Conservation (phyloP, 2,113 vertebrate species). For the Brienomyrus brachyistius region DNA sequence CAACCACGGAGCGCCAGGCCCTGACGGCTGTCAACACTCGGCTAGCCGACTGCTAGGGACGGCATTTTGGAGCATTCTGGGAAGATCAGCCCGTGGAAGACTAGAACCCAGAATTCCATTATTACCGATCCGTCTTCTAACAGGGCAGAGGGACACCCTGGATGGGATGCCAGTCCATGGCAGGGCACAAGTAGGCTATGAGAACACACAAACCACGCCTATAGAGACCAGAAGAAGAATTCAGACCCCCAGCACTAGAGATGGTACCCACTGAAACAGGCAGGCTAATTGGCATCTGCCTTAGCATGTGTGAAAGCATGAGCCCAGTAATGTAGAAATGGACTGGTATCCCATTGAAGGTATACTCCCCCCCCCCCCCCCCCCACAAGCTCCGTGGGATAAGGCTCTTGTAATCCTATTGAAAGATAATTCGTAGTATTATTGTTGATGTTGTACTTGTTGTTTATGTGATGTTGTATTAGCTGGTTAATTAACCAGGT, state of each 20-base stretch:
- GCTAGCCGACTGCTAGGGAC: not conserved
- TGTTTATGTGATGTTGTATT: not conserved
- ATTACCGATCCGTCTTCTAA: not conserved
- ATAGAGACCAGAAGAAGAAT: not conserved
- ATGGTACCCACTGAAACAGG: not conserved
- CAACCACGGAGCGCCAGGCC: not conserved
- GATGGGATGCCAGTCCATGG: not conserved
- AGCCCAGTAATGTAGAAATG: not conserved
- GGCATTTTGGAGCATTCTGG: not conserved
- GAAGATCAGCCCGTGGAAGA: not conserved
- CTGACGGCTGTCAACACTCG: not conserved
- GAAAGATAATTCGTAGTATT: not conserved
- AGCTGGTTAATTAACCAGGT: not conserved
- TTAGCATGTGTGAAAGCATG: not conserved
- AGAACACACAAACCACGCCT: not conserved
- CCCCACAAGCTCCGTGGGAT: not conserved
- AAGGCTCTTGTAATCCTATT: not conserved
- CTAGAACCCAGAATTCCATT: not conserved
- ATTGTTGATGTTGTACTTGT: not conserved
- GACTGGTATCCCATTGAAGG: not conserved
- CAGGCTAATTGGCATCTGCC: not conserved
- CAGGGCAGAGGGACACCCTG: not conserved
- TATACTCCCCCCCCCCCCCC: not conserved
- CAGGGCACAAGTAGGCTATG: not conserved
- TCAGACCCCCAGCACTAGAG: not conserved